Evolutionary conservation across 2,113 vertebrate genomes (phyloP), one percentile per base, ranked within the genome.

Genomic region (Galemys pyrenaicus): DNA sequence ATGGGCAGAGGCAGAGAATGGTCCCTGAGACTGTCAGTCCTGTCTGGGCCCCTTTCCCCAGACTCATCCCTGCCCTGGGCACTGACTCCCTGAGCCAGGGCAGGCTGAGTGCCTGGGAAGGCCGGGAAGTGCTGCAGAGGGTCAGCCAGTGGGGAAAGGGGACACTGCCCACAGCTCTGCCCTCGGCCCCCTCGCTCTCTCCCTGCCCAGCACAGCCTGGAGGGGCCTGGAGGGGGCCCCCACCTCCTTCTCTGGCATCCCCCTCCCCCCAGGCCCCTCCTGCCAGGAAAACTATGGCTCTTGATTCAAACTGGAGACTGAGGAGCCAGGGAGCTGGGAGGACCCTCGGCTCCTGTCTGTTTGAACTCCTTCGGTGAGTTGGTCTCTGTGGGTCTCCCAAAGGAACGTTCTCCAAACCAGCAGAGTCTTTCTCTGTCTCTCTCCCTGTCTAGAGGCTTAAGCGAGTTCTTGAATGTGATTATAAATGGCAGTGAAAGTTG

Each of bases 401-500:
- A 46, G 73, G 32, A 11, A 1, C 58, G 5, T 56, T 73, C 91
- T 95, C 39, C 15, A 35, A 15, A 16, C 35, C 51, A 51, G 54
- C 46, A 67, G 44, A 77, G 65, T 75, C 86, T 84, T 10, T 83
- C 46, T 70, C 64, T 5, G 11, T 24, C 44, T 91, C 44, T 35
- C 54, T 73, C 79, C 58, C 54, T 78, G 77, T 56, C 56, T 73
- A 54, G 41, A 39, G 51, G 78, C 67, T 80, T 70, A 41, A 68
- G 16, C 11, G 5, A 19, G 26, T 67, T 77, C 70, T 11, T 58
- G 5, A 19, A 24, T 67, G 87, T 71, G 65, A 95, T 37, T 78
- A 64, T 30, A 88, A 92, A 94, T 85, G 95, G 94, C 96, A 96
- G 95, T 97, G 94, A 95, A 73, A 71, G 79, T 93, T 60, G 87